Conservation (phyloP, 2,888 invertebrate genomes). For the Acronicta leporina region DNA sequence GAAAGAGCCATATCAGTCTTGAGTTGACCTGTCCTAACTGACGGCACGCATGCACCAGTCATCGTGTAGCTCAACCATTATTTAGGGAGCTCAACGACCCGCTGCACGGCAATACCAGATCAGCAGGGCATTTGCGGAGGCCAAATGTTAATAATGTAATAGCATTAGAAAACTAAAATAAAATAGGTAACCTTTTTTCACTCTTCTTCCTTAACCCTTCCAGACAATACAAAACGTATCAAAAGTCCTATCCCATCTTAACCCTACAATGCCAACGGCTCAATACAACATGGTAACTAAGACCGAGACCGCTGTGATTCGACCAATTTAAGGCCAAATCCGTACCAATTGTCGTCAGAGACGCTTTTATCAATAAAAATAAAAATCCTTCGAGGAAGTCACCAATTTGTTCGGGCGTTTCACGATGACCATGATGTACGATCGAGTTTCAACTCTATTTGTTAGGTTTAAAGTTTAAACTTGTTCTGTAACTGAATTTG, state of each 20-base stretch:
- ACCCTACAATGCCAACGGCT: constrained; percentile 44
- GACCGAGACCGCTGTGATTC: constrained; percentile 68
- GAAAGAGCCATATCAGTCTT: too few relatives aligned
- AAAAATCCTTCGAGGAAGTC: constrained; percentile 85
- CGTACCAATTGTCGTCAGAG: constrained; percentile 82
- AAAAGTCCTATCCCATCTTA: constrained; percentile 35
- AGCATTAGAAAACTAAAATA: neutral
- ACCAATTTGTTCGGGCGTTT: constrained; percentile 78
- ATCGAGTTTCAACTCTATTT: constrained; percentile 51
- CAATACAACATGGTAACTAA: constrained; percentile 53
- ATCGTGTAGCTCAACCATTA: too few relatives aligned
- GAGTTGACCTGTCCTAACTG: too few relatives aligned
- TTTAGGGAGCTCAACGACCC: too few relatives aligned
- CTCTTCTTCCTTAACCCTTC: constrained; percentile 14
- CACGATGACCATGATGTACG: constrained; percentile 48
- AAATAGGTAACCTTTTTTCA: neutral
- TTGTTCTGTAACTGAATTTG: constrained; percentile 41
- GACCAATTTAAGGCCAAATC: constrained; percentile 83
- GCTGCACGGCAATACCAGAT: too few relatives aligned
- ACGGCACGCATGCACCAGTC: too few relatives aligned
- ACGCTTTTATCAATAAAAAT: constrained; percentile 87
- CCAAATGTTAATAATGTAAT: too few relatives aligned
- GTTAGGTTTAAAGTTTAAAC: constrained; percentile 13
- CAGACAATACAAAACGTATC: constrained; percentile 23
- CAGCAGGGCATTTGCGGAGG: too few relatives aligned